phyloP scores from a whole-genome alignment of 2,113 vertebrate species.

The Platysternon megacephalum region DNA sequence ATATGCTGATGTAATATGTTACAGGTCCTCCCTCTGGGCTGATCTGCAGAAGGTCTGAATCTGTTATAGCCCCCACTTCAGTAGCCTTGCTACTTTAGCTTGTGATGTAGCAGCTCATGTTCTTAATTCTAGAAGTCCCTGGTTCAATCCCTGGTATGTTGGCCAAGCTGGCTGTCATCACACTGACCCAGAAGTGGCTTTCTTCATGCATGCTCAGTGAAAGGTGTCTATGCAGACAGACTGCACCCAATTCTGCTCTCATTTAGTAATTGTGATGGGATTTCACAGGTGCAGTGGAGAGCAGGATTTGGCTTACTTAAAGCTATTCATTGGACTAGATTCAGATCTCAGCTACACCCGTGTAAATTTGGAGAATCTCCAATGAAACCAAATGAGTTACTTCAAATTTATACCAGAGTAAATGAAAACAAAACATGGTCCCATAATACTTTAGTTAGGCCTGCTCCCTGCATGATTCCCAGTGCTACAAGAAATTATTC shows the following conservation, averaged over 20 bases:
- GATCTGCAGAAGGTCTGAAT: neutral
- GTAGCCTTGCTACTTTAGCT: neutral
- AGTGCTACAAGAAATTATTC: slow-evolving; percentile 21
- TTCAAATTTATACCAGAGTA: neutral
- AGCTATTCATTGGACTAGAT: neutral
- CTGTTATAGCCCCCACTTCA: fast-evolving
- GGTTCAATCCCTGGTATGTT: neutral
- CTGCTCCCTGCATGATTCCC: neutral
- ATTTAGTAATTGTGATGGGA: neutral
- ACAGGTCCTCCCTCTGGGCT: neutral
- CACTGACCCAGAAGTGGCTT: neutral
- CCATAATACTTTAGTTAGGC: neutral
- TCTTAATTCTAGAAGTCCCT: neutral
- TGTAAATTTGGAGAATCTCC: neutral
- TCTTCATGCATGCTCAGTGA: neutral
- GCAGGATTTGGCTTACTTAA: neutral
- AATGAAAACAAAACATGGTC: neutral
- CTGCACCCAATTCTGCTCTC: neutral
- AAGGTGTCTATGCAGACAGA: neutral
- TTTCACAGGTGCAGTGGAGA: neutral
- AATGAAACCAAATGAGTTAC: neutral
- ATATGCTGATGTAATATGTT: neutral
- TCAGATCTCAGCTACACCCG: neutral
- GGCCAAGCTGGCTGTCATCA: neutral
- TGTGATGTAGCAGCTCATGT: neutral